These are phyloP conservation scores for Apamea epomidion DNA, from an alignment of 2,888 invertebrate species.

Conservation along the genomic window DNA sequence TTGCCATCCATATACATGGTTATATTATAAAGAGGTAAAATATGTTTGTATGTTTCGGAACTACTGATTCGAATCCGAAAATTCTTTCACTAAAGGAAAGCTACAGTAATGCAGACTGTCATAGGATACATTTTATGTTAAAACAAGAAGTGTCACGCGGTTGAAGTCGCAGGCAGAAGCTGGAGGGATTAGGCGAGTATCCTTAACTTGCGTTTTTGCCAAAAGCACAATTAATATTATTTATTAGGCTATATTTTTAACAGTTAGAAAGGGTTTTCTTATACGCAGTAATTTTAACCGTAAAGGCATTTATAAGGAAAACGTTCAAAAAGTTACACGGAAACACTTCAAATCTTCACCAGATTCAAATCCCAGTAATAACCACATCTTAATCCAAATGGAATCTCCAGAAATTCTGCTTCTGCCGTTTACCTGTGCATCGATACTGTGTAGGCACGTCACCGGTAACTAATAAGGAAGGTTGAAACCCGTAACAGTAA, in stretches of 20 bases:
- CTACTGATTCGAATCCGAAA: no score
- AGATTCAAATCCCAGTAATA: neutral
- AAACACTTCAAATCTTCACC: neutral
- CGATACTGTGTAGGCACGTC: slow-evolving; percentile 44
- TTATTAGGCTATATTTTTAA: neutral
- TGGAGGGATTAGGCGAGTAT: neutral
- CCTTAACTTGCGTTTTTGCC: neutral
- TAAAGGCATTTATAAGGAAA: neutral
- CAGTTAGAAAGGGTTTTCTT: neutral
- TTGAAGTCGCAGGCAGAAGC: neutral
- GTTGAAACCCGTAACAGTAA: slow-evolving; percentile 80
- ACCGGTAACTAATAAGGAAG: slow-evolving; percentile 73
- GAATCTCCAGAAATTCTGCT: neutral
- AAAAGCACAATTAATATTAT: neutral
- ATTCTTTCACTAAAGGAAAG: neutral
- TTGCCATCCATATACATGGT: neutral
- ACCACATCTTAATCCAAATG: neutral
- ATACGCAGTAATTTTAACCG: neutral
- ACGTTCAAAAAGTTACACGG: neutral
- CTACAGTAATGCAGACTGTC: neutral
- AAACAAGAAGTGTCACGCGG: no score
- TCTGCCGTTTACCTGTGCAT: slow-evolving; percentile 6
- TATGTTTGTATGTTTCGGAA: no score
- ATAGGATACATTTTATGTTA: neutral
- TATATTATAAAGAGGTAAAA: no score